Base-by-base conservation (phyloP, 1,140 invertebrate species). In the Akabosia matsudoensis region DNA sequence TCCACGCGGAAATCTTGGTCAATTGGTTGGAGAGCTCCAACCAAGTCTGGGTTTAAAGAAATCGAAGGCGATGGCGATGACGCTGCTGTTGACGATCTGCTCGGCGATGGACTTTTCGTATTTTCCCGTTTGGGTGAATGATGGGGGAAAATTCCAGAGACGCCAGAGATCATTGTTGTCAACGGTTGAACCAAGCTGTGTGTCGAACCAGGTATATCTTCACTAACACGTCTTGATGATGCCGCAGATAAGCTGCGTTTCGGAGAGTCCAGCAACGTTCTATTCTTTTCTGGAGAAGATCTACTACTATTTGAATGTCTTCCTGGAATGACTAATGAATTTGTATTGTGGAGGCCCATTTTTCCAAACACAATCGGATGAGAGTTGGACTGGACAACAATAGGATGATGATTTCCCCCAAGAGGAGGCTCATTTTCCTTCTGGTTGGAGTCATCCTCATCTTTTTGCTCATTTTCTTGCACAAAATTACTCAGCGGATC, bases 1-100 rank as follows among this genome's bases (percentile, higher is more conserved):
- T 78, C 67, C 73, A 81, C 73, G 34, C 56, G 52, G 1, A 79
- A 51, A 61, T 76, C 78, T 73, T 52, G 28, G 30, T 33, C 61
- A 2, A 28, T 26, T n/a, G 2, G 14, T 14, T 7, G 13, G n/a
- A 30, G 13, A 7, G 14, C 26, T 4, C 10, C 54, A 4, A 56
- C 61, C 13, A 67, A 30, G 28, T 67, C 30, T 30, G 61, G 61
- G 31, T 30, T 31, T 67, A 30, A 10, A 30, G 61, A 30, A 30
- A 67, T 37, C 10, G 70, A 51, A 33, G 33, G 33, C 4, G 70
- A 72, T 72, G 70, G 70, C 2, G 70, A 10, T 24, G 70, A 72
- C 7, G 37, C 70, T 37, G 37, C 31, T 2, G 33, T 45, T 13
- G 70, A 72, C 14, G 37, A 72, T 22, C 18, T 72, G 14, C 37